Evolutionary conservation across 2,797 vertebrate genomes (phyloP).

Genomic region (Holocentrus rufus): DNA sequence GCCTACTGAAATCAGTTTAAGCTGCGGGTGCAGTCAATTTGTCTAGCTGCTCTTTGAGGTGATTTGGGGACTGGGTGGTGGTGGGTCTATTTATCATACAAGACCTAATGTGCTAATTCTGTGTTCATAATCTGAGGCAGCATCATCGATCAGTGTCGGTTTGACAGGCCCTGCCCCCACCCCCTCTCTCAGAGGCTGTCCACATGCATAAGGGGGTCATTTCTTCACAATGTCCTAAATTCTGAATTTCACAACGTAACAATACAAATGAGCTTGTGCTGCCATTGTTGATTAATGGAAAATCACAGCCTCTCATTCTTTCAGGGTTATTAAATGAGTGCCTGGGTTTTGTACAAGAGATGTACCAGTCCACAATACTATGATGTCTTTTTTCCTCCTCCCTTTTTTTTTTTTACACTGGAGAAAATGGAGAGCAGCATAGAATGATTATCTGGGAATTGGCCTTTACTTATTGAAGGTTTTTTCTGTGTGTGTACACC

Average conservation of each 20-base stretch:
- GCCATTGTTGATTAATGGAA: conserved; percentile 93
- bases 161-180: conserved; percentile 81
- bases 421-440: conserved; percentile 26
- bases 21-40: conserved; percentile 73
- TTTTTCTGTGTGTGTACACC: conserved; percentile 17
- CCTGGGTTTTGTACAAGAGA: conserved; percentile 44
- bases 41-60: conserved; percentile 69
- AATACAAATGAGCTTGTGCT: conserved; percentile 91
- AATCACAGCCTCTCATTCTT: conserved; percentile 62
- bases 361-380: conserved; percentile 47
- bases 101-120: conserved; percentile 87
- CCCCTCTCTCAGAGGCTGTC: conserved; percentile 76
- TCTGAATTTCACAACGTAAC: conserved; percentile 86
- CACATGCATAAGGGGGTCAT: conserved; percentile 89
- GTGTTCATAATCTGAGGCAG: conserved; percentile 88
- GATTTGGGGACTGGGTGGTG: conserved; percentile 68
- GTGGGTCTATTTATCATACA: conserved; percentile 86
- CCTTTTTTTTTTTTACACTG: conserved; percentile 30
- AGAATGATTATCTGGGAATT: conserved; percentile 34
- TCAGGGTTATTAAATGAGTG: conserved; percentile 68
- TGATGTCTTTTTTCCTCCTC: conserved; percentile 38
- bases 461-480: conserved; percentile 15
- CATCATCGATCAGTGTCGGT: conserved; percentile 92
- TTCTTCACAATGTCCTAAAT: conserved; percentile 92
- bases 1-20: conserved; percentile 57